phyloP scores from a whole-genome alignment of 2,888 invertebrate genomes.

The Congeria kusceri region DNA sequence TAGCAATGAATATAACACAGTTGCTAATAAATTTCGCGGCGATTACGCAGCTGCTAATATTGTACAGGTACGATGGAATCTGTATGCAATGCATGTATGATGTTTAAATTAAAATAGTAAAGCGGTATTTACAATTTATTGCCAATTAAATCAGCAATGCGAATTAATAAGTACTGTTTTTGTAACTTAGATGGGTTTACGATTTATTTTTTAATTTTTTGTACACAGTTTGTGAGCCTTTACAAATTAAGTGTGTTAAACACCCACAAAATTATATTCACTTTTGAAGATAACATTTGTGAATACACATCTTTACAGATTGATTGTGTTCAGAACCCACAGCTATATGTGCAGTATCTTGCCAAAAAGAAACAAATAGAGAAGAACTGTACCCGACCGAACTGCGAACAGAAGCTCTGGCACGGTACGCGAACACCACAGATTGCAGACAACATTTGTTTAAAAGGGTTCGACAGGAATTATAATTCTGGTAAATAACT shows the following conservation, averaged over 20 bases:
- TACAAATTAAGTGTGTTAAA: too few species aligned
- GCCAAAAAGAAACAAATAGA: conserved; percentile 50
- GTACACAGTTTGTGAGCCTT: too few species aligned
- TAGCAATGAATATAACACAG: conserved; percentile 1
- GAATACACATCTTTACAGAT: conserved; percentile 25
- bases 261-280: too few species aligned
- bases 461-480: conserved; percentile 44
- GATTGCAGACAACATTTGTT: conserved; percentile 35
- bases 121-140: too few species aligned
- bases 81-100: too few species aligned
- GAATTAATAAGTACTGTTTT: too few species aligned
- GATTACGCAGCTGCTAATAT: too few species aligned
- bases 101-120: too few species aligned
- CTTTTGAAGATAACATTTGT: neutral
- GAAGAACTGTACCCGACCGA: conserved; percentile 6
- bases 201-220: too few species aligned
- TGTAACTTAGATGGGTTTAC: too few species aligned
- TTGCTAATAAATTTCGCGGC: neutral
- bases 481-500: conserved; percentile 34
- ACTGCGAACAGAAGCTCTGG: conserved; percentile 33
- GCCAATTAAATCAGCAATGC: too few species aligned
- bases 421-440: conserved; percentile 24
- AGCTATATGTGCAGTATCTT: conserved; percentile 37
- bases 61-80: too few species aligned
- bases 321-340: conserved; percentile 52